These are phyloP conservation scores for Motacilla alba DNA, from an alignment of 2,113 vertebrate species.

Conservation along the genomic window DNA sequence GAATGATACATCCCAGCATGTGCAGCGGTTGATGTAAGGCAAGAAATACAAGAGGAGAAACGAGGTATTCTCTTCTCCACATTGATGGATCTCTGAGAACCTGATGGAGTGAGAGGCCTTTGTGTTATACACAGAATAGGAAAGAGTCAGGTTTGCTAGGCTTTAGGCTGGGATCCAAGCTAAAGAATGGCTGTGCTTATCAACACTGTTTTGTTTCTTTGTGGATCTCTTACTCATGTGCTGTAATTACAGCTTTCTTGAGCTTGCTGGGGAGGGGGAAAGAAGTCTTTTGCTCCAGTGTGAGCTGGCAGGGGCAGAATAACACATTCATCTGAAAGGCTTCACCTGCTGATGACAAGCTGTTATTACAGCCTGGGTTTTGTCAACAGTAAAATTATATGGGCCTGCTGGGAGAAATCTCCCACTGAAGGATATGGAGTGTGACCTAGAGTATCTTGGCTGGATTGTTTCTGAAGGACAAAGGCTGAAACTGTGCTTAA, in stretches of 20 bases:
- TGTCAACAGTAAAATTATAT: background rate
- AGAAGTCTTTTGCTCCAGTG: background rate
- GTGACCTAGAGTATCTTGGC: background rate
- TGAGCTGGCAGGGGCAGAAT: constrained; percentile 11
- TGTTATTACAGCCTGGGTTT: constrained; percentile 23
- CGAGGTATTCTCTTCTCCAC: background rate
- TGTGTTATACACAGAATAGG: background rate
- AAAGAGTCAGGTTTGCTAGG: background rate
- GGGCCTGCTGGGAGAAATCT: background rate
- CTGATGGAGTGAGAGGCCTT: background rate
- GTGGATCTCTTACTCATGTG: background rate
- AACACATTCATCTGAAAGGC: background rate
- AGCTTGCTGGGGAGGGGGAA: background rate
- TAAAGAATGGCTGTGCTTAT: background rate
- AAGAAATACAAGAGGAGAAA: background rate
- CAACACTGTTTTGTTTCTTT: background rate
- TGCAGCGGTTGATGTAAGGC: rapidly evolving
- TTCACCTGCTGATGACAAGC: constrained; percentile 25
- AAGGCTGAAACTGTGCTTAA: background rate
- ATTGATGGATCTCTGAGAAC: background rate
- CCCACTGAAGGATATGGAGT: background rate
- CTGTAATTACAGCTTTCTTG: constrained; percentile 48
- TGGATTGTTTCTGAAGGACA: background rate
- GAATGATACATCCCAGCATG: background rate
- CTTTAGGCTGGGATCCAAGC: background rate